Evolutionary conservation across 2,888 invertebrate genomes (phyloP).

Genomic region (Poecilus cupreus): DNA sequence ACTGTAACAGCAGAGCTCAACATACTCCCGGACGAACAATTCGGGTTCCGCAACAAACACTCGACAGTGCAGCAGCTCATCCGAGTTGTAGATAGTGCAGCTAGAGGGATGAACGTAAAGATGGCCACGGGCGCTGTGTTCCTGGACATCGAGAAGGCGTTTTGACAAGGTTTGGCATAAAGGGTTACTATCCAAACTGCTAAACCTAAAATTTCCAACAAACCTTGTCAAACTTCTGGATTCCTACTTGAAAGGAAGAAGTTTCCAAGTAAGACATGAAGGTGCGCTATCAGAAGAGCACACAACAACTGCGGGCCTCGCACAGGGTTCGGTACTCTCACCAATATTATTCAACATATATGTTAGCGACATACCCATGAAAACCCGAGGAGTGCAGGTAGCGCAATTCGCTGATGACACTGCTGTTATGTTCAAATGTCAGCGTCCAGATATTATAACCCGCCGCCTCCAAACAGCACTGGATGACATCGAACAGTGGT

Average conservation of each 20-base stretch:
- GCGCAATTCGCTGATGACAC: not conserved
- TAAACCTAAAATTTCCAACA: not conserved
- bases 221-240: not conserved
- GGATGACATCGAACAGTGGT: not conserved
- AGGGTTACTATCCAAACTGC: not conserved
- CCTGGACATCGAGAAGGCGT: not conserved
- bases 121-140: not conserved
- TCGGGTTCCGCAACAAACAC: not conserved
- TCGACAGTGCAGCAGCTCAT: not conserved
- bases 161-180: not conserved
- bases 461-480: not conserved
- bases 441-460: too few species aligned
- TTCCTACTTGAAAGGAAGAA: not conserved
- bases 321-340: not conserved
- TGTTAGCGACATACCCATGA: too few species aligned
- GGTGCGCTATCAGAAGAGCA: not conserved
- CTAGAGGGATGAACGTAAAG: not conserved
- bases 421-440: too few species aligned
- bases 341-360: not conserved
- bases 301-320: not conserved
- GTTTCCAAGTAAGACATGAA: not conserved
- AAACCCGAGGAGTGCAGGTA: too few species aligned
- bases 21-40: not conserved
- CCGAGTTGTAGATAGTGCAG: not conserved
- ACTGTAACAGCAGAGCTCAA: not conserved